These are phyloP conservation scores for Sarcophaga peregrina DNA, from an alignment of 1,140 invertebrate species.

Conservation along the genomic window DNA sequence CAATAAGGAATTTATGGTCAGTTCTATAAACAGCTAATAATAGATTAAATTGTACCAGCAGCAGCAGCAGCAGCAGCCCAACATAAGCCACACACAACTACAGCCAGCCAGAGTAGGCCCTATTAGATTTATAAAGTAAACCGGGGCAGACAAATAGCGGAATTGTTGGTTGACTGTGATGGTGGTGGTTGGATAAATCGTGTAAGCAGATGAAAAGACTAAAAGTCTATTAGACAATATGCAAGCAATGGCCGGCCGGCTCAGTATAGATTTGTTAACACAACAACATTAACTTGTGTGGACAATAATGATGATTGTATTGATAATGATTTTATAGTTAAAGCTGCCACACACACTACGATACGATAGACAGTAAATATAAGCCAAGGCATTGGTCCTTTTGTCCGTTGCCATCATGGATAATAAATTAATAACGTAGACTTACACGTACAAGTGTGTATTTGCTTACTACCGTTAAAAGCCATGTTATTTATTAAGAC, in stretches of 20 bases:
- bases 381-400: too few species aligned
- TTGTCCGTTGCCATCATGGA: background rate
- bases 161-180: background rate
- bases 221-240: background rate
- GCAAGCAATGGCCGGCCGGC: background rate
- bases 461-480: background rate
- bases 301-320: constrained; percentile 25
- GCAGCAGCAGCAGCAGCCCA: background rate
- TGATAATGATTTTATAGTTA: constrained; percentile 36
- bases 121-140: background rate
- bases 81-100: background rate
- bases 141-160: too few species aligned
- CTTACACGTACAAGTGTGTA: background rate
- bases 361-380: background rate
- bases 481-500: background rate
- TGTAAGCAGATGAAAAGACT: constrained; percentile 3
- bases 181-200: background rate
- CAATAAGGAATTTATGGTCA: background rate
- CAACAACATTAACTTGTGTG: background rate
- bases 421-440: background rate
- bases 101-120: background rate
- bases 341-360: background rate
- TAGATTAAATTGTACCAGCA: background rate
- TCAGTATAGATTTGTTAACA: background rate
- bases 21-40: background rate